phyloP scores from a whole-genome alignment of 2,113 vertebrate species.

The Conger conger region DNA sequence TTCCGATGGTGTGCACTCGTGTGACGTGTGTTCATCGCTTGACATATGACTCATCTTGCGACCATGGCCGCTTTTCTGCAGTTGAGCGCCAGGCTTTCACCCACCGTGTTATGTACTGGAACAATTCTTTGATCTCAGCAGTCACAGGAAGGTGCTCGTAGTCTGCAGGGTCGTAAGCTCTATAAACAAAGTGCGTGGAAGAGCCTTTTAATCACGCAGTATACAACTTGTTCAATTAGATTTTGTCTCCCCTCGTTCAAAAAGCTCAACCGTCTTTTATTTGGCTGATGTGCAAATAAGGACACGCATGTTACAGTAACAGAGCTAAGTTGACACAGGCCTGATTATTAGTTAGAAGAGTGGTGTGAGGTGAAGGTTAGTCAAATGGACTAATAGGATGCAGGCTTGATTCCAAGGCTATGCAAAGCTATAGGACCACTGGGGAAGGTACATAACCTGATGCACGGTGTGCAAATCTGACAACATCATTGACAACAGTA shows the following conservation, averaged over 20 bases:
- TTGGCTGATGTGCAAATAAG: neutral
- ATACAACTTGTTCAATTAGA: neutral
- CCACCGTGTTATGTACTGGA: constrained; percentile 91
- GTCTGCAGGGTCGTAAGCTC: constrained; percentile 80
- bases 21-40: neutral
- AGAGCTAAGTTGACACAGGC: no score
- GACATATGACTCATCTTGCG: neutral
- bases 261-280: neutral
- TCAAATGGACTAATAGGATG: neutral
- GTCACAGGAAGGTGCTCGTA: constrained; percentile 87
- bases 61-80: neutral
- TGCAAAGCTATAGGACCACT: no score
- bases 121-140: constrained; percentile 87
- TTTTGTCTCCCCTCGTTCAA: neutral
- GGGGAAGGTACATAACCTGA: no score
- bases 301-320: neutral
- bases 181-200: constrained; percentile 32
- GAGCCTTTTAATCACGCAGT: neutral
- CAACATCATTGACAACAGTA: no score
- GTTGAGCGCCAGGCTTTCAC: constrained; percentile 2
- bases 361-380: no score
- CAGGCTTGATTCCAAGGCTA: neutral
- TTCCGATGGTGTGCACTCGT: neutral
- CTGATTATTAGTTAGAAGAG: no score
- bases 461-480: no score